These are phyloP conservation scores for Hydra vulgaris DNA, from an alignment of 30 jellyfish, hydroid and myxozoan genomes.

Conservation along the genomic window DNA sequence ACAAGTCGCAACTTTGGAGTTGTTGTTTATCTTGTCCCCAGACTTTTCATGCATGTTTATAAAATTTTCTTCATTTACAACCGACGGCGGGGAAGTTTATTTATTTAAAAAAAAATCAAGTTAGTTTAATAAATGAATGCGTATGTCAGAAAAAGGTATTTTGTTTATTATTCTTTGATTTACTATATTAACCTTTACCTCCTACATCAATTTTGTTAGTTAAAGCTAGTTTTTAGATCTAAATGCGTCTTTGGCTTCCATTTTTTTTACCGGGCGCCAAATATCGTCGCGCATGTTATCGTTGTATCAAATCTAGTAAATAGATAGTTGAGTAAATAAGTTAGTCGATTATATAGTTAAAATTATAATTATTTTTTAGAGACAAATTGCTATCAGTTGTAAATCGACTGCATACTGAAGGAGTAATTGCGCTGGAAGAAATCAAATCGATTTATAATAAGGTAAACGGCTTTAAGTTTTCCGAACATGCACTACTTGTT, in stretches of 20 bases:
- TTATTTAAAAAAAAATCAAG: not conserved
- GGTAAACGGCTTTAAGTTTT: not conserved
- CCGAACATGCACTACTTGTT: not conserved
- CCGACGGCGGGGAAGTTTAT: not conserved
- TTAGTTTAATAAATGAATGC: not conserved
- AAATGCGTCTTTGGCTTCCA: not conserved
- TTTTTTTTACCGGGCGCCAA: not conserved
- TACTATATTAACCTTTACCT: no score
- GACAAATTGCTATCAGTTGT: not conserved
- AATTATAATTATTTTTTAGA: not conserved
- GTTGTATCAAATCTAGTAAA: not conserved
- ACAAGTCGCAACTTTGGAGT: not conserved
- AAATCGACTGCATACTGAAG: constrained; percentile 12
- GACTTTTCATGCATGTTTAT: not conserved
- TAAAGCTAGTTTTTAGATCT: not conserved
- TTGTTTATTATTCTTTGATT: not conserved
- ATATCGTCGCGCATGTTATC: not conserved
- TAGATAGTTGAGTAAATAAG: no score
- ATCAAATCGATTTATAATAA: not conserved
- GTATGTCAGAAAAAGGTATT: not conserved
- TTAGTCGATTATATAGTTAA: not conserved
- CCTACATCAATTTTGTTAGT: no score
- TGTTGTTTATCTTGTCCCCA: not conserved
- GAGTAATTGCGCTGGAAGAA: not conserved
- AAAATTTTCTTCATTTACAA: not conserved